A percentile compares a stretch with the other conserved stretches of the same genome.
Evolutionary conservation across 2,888 invertebrate genomes (phyloP).

Genomic region (Drosophila mettleri): DNA sequence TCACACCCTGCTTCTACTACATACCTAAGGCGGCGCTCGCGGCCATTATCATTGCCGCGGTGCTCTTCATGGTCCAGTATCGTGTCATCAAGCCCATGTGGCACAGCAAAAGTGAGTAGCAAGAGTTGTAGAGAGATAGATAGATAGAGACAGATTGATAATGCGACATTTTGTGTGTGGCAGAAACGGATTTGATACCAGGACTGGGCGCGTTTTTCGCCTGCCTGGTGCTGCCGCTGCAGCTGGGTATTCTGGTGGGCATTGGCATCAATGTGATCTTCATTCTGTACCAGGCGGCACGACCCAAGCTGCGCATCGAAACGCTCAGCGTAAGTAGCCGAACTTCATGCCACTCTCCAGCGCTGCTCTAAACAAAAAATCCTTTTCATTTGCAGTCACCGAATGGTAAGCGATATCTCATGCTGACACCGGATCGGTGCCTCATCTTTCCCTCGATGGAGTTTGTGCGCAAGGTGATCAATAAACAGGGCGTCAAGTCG

Average conservation of each 20-base stretch:
- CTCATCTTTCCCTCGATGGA: conserved; percentile 96
- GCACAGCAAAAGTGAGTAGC: conserved; percentile 92
- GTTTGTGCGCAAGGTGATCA: conserved; percentile 93
- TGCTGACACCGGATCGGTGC: conserved; percentile 94
- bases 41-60: conserved; percentile 96
- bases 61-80: conserved; percentile 96
- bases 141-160: not conserved
- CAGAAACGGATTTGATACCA: conserved; percentile 94
- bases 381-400: conserved; percentile 85
- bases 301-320: conserved; percentile 93
- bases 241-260: conserved; percentile 94
- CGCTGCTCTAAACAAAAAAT: not conserved
- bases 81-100: conserved; percentile 95
- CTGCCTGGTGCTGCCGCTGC: conserved; percentile 92
- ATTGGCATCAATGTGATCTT: conserved; percentile 93
- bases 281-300: conserved; percentile 94
- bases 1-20: conserved; percentile 94
- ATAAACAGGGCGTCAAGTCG: conserved; percentile 90
- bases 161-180: not conserved
- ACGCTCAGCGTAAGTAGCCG: conserved; percentile 88
- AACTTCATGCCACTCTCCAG: not conserved
- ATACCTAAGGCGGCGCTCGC: conserved; percentile 95
- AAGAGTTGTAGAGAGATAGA: not conserved
- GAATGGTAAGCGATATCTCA: conserved; percentile 90
- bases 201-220: conserved; percentile 93